Base-by-base conservation (phyloP, 2,888 invertebrate species). In the Phyllotreta striolata region DNA sequence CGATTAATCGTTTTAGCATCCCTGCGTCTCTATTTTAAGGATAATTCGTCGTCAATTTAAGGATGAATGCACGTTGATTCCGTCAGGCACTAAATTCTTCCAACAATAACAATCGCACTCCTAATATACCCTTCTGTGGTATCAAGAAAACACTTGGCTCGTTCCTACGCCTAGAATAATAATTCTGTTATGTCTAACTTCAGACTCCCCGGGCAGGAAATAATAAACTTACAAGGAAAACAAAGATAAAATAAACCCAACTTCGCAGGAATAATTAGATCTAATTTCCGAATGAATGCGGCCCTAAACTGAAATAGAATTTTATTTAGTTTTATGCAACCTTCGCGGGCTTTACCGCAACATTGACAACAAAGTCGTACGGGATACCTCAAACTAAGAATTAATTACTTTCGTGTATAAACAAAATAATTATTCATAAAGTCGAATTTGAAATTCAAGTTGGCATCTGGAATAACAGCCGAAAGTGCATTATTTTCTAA, bases 171-270 rank as follows among this genome's bases (percentile, higher is more conserved):
- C 54, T 60, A 60, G 60, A 60, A 60, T 60, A 60, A 60, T 60
- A 60, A 60, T 60, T 54, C 40, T 60, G 52, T 60, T 60, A 60
- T 60, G 52, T 60, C 52, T 60, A 60, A 60, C 52, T 60, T 60
- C 60, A 51, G 52, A 52, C 52, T 52, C 52, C 60, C 44, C 14
- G 10, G 60, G 38, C 52, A 52, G 52, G 52, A 60, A 60, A 60
- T 60, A 60, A 60, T 60, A 60, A 60, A 60, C 60, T 60, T 60
- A 60, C 52, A 60, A 60, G 44, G 52, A 60, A 52, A 60, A 60
- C 60, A 60, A 60, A 60, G 60, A 60, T 54, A 60, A 54, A 60
- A 60, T 60, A 60, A 60, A 60, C 60, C 34, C 38, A 54, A 44
- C 52, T 60, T 38, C 44, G 38, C 13, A 14, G 52, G 52, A 24